These are phyloP conservation scores for Phaethon lepturus DNA, from an alignment of 2,113 vertebrate genomes.

Conservation along the genomic window DNA sequence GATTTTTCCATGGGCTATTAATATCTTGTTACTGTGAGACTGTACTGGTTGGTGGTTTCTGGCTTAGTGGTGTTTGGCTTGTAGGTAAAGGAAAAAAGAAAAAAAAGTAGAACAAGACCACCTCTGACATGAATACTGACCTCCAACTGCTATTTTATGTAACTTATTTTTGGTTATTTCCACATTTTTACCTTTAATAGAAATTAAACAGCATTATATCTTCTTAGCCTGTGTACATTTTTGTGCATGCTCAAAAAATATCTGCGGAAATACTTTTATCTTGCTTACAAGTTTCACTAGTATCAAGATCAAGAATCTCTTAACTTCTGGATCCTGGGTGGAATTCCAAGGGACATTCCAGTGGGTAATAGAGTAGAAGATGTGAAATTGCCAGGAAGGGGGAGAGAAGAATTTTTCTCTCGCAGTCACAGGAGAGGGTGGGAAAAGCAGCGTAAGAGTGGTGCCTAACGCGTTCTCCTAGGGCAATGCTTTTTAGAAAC, in stretches of 20 bases:
- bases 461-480: neutral
- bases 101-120: slow-evolving; percentile 67
- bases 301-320: neutral
- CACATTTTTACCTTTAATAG: slow-evolving; percentile 18
- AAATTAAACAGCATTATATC: neutral
- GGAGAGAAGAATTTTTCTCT: neutral
- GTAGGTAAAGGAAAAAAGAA: slow-evolving; percentile 69
- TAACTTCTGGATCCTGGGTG: neutral
- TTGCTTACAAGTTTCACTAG: slow-evolving; percentile 4
- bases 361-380: neutral
- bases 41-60: slow-evolving; percentile 63
- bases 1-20: slow-evolving; percentile 86
- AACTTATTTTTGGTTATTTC: slow-evolving; percentile 54
- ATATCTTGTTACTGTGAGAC: slow-evolving; percentile 76
- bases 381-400: neutral
- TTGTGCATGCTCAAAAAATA: neutral
- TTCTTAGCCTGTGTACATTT: neutral
- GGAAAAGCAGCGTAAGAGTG: neutral
- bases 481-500: neutral
- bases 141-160: slow-evolving; percentile 50
- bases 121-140: slow-evolving; percentile 64
- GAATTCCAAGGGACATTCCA: slow-evolving; percentile 20
- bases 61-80: slow-evolving; percentile 75
- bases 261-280: neutral
- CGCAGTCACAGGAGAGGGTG: neutral